Evolutionary conservation across 1,140 invertebrate genomes (phyloP).

Genomic region (Hylaeus volcanicus): DNA sequence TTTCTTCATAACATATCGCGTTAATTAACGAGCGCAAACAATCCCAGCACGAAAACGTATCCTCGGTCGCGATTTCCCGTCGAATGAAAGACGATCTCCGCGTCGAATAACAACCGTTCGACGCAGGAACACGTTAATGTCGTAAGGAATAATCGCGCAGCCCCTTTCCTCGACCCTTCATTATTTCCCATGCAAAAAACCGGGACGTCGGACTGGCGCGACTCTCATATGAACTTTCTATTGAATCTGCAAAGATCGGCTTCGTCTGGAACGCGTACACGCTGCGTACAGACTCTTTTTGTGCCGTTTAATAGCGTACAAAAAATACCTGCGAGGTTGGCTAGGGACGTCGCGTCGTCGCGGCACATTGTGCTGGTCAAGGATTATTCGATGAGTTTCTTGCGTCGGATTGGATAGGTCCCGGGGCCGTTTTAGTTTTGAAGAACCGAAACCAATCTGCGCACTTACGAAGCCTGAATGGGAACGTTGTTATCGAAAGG

Average conservation of each 20-base stretch:
- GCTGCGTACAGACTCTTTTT: constrained; percentile 7
- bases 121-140: constrained; percentile 21
- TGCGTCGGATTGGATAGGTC: constrained; percentile 19
- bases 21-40: constrained; percentile 3
- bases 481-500: not conserved
- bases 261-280: constrained; percentile 22
- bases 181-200: constrained; percentile 25
- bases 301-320: constrained; percentile 1
- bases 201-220: constrained; percentile 1
- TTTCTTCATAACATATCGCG: not conserved
- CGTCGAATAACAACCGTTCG: not conserved
- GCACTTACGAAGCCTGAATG: not conserved
- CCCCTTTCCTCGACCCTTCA: constrained; percentile 13
- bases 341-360: not conserved
- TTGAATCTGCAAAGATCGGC: constrained; percentile 3
- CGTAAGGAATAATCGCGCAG: constrained; percentile 33
- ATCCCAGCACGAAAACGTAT: not conserved
- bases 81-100: not conserved
- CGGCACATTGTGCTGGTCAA: constrained; percentile 37
- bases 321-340: not conserved
- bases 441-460: not conserved
- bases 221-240: constrained; percentile 31
- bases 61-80: not conserved
- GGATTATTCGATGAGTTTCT: constrained; percentile 32
- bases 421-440: not conserved